Percentiles rank a stretch among this genome's conserved stretches.
Evolutionary conservation across 2,888 invertebrate genomes (phyloP).

Genomic region (Pristionchus mayeri): DNA sequence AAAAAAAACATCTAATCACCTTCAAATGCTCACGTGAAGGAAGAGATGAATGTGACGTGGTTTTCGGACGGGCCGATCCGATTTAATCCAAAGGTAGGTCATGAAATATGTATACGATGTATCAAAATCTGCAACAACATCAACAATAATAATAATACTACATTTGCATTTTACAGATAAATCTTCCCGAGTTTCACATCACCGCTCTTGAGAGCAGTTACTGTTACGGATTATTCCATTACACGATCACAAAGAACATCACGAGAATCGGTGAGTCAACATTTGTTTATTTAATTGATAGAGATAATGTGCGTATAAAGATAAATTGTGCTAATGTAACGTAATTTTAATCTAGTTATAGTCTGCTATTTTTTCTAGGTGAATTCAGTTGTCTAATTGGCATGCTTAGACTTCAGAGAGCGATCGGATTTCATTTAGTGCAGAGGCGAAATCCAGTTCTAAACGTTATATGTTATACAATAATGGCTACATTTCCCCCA

Average conservation of each 20-base stretch:
- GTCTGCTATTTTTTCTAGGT: slow-evolving; percentile 52
- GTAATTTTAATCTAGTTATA: neutral
- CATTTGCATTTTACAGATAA: slow-evolving; percentile 50
- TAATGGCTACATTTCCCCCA: too few relatives aligned
- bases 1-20: neutral
- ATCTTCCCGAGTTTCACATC: slow-evolving; percentile 69
- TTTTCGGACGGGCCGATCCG: slow-evolving; percentile 67
- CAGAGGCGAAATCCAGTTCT: slow-evolving; percentile 51
- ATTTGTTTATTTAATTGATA: neutral
- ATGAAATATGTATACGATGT: too few relatives aligned
- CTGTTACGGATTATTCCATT: slow-evolving; percentile 71
- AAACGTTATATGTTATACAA: neutral
- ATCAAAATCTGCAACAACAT: too few relatives aligned
- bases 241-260: slow-evolving; percentile 69
- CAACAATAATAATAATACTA: neutral
- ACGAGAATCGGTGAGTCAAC: slow-evolving; percentile 58
- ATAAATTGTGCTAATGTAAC: neutral
- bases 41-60: slow-evolving; percentile 73
- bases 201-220: slow-evolving; percentile 64
- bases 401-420: slow-evolving; percentile 77
- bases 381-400: slow-evolving; percentile 69
- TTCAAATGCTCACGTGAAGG: slow-evolving; percentile 69
- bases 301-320: neutral
- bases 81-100: slow-evolving; percentile 47
- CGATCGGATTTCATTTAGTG: slow-evolving; percentile 80